Base-by-base conservation (phyloP, 1,140 invertebrate species). In the Oncopodura yosiiana region DNA sequence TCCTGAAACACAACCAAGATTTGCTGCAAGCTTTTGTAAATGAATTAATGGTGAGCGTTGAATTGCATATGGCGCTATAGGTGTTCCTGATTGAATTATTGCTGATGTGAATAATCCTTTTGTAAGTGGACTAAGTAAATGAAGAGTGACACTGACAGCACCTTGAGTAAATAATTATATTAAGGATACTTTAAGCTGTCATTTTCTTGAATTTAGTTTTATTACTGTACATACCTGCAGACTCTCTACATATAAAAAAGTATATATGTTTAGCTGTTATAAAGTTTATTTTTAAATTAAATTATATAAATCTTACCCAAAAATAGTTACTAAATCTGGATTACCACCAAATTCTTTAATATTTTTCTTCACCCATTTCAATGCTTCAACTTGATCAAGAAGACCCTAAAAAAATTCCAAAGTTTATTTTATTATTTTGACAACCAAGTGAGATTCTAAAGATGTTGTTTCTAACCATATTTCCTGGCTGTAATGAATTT, bases 141-240 rank as follows among this genome's bases (percentile, higher is more conserved):
- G 92, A 65, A 96, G 75, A 11, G 86, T 86, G 1, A 96, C 87
- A 36, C 88, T 90, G 9, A 89, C 89, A 1, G 92, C 92, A 5
- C 94, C 93, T 14, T 11, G 32, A 34, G n/a, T 9, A n/a, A 34
- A n/a, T n/a, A n/a, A n/a, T n/a, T n/a, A n/a, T n/a, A n/a, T n/a
- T n/a, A n/a, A n/a, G n/a, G n/a, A n/a, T n/a, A n/a, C n/a, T n/a
- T n/a, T n/a, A n/a, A n/a, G n/a, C n/a, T n/a, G n/a, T n/a, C n/a
- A n/a, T n/a, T n/a, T n/a, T n/a, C n/a, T n/a, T n/a, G n/a, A n/a
- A n/a, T n/a, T n/a, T n/a, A n/a, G n/a, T n/a, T n/a, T n/a, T n/a
- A n/a, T n/a, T n/a, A n/a, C n/a, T n/a, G n/a, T n/a, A n/a, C n/a
- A n/a, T n/a, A n/a, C n/a, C n/a, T n/a, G n/a, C n/a, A n/a, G n/a